These are phyloP conservation scores for Microdon myrmicae DNA, from an alignment of 2,888 invertebrate species.

Conservation along the genomic window DNA sequence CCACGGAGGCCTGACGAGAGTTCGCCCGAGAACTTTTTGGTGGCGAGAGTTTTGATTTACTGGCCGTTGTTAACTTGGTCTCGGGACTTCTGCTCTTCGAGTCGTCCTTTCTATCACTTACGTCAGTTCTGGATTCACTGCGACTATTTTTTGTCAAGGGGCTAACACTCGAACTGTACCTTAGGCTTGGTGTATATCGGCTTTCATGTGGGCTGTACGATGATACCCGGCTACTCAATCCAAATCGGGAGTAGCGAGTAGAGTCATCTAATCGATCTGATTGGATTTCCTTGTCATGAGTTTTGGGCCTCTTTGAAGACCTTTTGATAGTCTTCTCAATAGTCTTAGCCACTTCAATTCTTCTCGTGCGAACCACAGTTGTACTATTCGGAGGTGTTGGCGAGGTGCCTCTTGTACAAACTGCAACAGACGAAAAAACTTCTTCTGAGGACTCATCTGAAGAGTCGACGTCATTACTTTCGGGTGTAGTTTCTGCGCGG, in stretches of 20 bases:
- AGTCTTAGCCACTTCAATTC: slow-evolving; percentile 79
- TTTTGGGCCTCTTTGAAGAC: slow-evolving; percentile 70
- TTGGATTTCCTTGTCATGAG: slow-evolving; percentile 78
- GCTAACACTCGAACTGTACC: slow-evolving; percentile 60
- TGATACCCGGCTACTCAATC: slow-evolving; percentile 69
- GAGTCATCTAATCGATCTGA: slow-evolving; percentile 78
- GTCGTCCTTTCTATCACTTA: slow-evolving; percentile 53
- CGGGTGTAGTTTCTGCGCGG: slow-evolving; percentile 16
- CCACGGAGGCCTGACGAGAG: slow-evolving; percentile 62
- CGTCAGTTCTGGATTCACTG: slow-evolving; percentile 51
- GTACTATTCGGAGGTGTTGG: slow-evolving; percentile 73
- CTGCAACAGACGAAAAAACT: slow-evolving; percentile 69
- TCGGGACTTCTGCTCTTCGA: slow-evolving; percentile 43
- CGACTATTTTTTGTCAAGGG: slow-evolving; percentile 55
- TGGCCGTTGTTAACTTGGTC: slow-evolving; percentile 21
- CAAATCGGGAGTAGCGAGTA: slow-evolving; percentile 74
- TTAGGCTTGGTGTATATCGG: slow-evolving; percentile 60
- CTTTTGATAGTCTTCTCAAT: slow-evolving; percentile 77
- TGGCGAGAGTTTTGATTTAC: slow-evolving; percentile 62
- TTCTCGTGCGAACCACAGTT: slow-evolving; percentile 74
- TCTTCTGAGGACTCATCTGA: slow-evolving; percentile 53
- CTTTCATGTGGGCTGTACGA: slow-evolving; percentile 66
- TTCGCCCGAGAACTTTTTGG: slow-evolving; percentile 60
- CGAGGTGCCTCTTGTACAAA: slow-evolving; percentile 81
- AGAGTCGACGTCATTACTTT: slow-evolving; percentile 51